Evolutionary conservation across 2,888 invertebrate genomes (phyloP).

Genomic region (Eremobia ochroleuca): DNA sequence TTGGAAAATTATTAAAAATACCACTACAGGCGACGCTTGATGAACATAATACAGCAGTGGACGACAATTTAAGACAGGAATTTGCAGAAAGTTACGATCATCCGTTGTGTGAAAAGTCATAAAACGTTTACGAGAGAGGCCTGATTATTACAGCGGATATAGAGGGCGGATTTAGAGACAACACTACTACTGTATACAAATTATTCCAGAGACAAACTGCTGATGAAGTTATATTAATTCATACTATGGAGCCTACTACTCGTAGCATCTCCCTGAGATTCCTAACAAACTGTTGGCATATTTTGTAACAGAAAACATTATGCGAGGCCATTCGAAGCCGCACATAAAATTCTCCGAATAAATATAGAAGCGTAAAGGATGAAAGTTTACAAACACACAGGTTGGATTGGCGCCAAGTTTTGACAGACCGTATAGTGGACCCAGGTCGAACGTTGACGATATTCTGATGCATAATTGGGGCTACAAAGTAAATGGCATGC

Average conservation of each 20-base stretch:
- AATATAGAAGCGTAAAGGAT: slow-evolving; percentile 80
- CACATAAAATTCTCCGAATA: slow-evolving; percentile 75
- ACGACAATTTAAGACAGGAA: slow-evolving; percentile 16
- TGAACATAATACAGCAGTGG: slow-evolving; percentile 1
- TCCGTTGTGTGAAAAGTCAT: slow-evolving; percentile 31
- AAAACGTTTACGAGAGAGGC: slow-evolving; percentile 34
- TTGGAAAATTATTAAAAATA: neutral
- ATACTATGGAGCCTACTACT: neutral
- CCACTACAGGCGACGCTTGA: neutral
- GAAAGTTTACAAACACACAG: slow-evolving; percentile 84
- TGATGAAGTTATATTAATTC: slow-evolving; percentile 25
- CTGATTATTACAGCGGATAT: slow-evolving; percentile 18
- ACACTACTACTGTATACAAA: slow-evolving; percentile 9
- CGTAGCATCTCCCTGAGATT: slow-evolving; percentile 28
- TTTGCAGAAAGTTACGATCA: slow-evolving; percentile 19
- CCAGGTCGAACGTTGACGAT: slow-evolving; percentile 61
- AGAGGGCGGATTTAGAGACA: slow-evolving; percentile 7
- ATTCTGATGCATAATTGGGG: slow-evolving; percentile 41
- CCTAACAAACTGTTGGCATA: slow-evolving; percentile 33
- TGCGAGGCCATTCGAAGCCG: slow-evolving; percentile 64
- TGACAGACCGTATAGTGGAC: slow-evolving; percentile 45
- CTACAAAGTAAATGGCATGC: slow-evolving; percentile 49
- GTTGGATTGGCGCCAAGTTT: slow-evolving; percentile 83
- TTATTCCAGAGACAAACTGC: slow-evolving; percentile 21
- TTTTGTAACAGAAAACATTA: slow-evolving; percentile 57